Conservation (phyloP, 2,797 vertebrate genomes). For the Acipenser oxyrinchus region DNA sequence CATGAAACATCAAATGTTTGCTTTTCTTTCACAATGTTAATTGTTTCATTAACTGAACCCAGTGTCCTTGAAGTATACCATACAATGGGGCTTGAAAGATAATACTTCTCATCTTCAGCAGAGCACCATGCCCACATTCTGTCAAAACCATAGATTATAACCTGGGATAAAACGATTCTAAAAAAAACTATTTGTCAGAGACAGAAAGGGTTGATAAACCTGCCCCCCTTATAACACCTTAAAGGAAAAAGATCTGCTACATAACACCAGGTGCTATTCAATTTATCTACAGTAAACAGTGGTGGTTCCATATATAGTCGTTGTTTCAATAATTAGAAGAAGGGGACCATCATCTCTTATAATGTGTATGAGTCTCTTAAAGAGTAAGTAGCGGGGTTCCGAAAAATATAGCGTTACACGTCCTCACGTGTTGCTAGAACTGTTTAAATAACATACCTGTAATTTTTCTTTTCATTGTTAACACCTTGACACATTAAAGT, state of each 20-base stretch:
- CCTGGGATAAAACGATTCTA: background rate
- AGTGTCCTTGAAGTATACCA: background rate
- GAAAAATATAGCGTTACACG: too few relatives aligned
- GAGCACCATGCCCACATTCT: background rate
- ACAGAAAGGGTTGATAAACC: background rate
- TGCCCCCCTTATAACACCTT: background rate
- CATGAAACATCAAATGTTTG: background rate
- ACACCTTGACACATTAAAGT: too few relatives aligned
- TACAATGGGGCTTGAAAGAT: background rate
- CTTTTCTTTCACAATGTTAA: background rate
- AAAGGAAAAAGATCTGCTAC: background rate
- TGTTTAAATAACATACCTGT: too few relatives aligned
- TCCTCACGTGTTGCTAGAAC: too few relatives aligned
- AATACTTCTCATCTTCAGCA: background rate
- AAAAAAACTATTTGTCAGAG: background rate
- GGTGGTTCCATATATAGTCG: background rate
- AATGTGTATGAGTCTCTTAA: too few relatives aligned
- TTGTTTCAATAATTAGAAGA: background rate
- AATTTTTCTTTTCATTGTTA: too few relatives aligned
- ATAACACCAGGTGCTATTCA: background rate
- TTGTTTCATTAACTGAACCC: background rate
- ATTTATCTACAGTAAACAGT: background rate
- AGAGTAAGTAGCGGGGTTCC: too few relatives aligned
- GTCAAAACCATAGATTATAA: background rate
- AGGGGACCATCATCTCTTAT: too few relatives aligned